Base-by-base conservation (phyloP, 35 echinoderm and acorn worm genomes). In the Chiridota heheva region DNA sequence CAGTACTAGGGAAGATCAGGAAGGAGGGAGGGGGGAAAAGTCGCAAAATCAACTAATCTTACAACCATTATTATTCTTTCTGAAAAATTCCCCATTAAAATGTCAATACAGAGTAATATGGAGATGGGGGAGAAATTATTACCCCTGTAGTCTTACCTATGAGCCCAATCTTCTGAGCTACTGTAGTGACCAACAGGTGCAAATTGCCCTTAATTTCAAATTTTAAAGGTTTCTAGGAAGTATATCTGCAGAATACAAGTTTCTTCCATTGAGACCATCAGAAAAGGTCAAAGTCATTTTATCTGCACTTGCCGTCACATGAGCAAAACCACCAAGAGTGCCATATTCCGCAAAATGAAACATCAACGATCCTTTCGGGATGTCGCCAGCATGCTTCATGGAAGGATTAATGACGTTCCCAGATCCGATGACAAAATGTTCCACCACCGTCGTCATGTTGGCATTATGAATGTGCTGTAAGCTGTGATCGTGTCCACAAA, bases 401-500 rank as follows among this genome's bases (percentile, higher is more conserved):
- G 95, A 91, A 2, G 72, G 35, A 41, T 98, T 75, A 10, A 92
- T 75, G 37, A 89, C 60, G 67, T 91, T 80, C 6, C 70, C 95
- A 27, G 95, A 63, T 24, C 95, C 95, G 40, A 91, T 88, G 2
- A 98, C 77, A 58, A 98, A 98, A 68, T 98, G 92, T 57, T 98
- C 84, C 16, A 98, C 85, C 3, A 86, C 64, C 5, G 86, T 79
- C 7, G 73, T 85, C 2, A 72, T 80, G 58, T 81, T 88, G 47
- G 80, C 59, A 62, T 96, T 87, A 6, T 76, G 65, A 34, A 98
- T 61, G 49, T 98, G 89, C 73, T 98, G 90, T 13, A 98, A 77
- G 60, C 92, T 98, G 44, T 98, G 95, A 57, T 98, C 95, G 74
- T 98, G 95, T 60, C 95, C 95, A 73, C 89, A 81, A 31, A 98